Evolutionary conservation across 2,888 invertebrate genomes (phyloP), one percentile per base, ranked within the genome.

Genomic region (Syritta pipiens): DNA sequence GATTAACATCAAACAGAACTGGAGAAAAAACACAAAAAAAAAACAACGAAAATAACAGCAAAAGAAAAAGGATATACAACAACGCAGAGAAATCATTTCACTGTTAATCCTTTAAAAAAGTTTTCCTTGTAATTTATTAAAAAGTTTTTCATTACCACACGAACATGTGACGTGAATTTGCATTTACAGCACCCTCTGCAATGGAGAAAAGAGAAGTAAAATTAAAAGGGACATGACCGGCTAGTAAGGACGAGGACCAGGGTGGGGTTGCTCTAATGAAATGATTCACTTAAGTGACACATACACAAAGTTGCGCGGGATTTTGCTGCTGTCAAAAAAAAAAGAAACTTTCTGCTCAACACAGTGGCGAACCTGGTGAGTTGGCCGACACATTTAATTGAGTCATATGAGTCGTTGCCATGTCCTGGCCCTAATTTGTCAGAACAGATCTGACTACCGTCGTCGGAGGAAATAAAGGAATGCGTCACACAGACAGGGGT

Each of bases 81-180:
- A 37, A 12, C 20, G 6, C 20, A 30, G n/a, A 42, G 26, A 48
- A 37, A 55, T 14, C 5, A 35, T 53, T 53, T 55, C 35, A 10
- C 9, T 53, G 32, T 19, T 55, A 55, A 44, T 55, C 35, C 65
- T 32, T 65, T 44, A 17, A 14, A 53, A 42, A 51, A 53, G 32
- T 44, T 44, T 14, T 7, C 26, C 44, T 22, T 44, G 53, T 55
- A 55, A 55, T 67, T 53, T 65, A 44, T 53, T 55, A 46, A 35
- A 17, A 44, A 46, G 6, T 53, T 53, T 46, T 44, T 53, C 55
- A 55, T 65, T 35, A 28, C 53, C 46, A 46, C 44, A 35, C 19
- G 44, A 35, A 48, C 37, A 37, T 44, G 46, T 24, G 40, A 14
- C 7, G 12, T 9, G 20, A 49, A 49, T 22, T 62, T 37, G 9